Evolutionary conservation across 2,113 vertebrate genomes (phyloP), one percentile per base, ranked within the genome.

Genomic region (Benitochromis conjunctus): DNA sequence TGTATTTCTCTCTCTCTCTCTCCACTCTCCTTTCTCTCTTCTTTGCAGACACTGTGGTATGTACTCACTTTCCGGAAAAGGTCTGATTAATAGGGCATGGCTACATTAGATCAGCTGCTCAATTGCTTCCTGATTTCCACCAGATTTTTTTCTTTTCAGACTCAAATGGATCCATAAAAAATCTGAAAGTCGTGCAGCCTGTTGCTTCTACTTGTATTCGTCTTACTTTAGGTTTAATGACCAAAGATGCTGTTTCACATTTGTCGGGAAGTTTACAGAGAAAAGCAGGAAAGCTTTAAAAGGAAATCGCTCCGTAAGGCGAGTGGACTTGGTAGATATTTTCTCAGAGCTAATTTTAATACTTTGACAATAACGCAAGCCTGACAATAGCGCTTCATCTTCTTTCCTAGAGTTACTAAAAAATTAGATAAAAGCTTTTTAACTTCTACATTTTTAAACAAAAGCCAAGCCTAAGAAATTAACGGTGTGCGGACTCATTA

Each of bases 71-170:
- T 62, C 29, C 57, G 58, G 86, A 46, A 84, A 76, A 10, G 2
- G 26, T 82, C 79, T 82, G 58, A 86, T 86, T 71, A 53, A n/a
- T 84, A 79, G 3, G 12, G 18, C 1, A 62, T 58, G 66, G 53
- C 26, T 41, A 79, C 62, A 71, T 56, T 36, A 81, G 58, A 90
- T 85, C 80, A 88, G 82, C 80, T 86, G 83, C 43, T 55, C 36
- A 7, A 71, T 24, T 76, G 38, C 69, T 69, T 77, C 1, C 26
- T 0, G 5, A 66, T 36, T 64, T 83, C 53, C 54, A 21, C 36
- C 51, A 5, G 18, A 66, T 85, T 85, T 62, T 43, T 21, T 77
- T 83, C 62, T 58, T 80, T 56, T 74, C 56, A 64, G 6, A 38
- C n/a, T 79, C 4, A 80, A 90, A 83, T 62, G 14, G 24, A 64